Base-by-base conservation (phyloP, 2,888 invertebrate genomes). In the Sminthurinus aureus region DNA sequence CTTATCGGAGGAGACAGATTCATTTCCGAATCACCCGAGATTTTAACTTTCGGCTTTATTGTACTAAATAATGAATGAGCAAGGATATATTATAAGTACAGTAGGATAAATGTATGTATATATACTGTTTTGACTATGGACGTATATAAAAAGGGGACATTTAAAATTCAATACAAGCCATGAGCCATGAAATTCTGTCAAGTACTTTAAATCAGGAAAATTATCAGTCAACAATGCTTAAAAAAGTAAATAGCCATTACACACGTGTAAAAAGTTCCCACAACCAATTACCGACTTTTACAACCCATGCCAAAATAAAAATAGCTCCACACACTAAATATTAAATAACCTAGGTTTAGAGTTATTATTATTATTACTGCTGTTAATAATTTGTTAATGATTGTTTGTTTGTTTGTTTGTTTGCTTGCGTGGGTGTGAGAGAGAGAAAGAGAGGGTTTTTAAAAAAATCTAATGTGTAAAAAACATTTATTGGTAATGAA, bases 11-110 rank as follows among this genome's bases (percentile, higher is more conserved):
- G 83, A 22, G 83, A 75, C 22, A 83, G 67, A 74, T 38, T 83
- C 13, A 79, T 20, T 64, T 79, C 83, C 64, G 50, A 26, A 24
- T 83, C 83, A 24, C 51, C 24, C 9, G 66, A 74, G 20, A 83
- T 83, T 66, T 74, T 83, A 26, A 83, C 83, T 67, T 75, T 81
- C 38, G 84, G 81, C 74, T 82, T 78, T 71, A 82, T 22, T 9
- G 24, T 73, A 74, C 81, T 81, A 74, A 64, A 75, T 15, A 74
- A 81, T 38, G 50, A 74, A 81, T 38, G 81, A 24, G 74, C 15
- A 76, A 20, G 15, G 11, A 51, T 69, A 69, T 58, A 4, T n/a
- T 69, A 69, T 24, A 20, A 1, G 22, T 73, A 73, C 0, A 24
- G 9, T 24, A 24, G 4, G 26, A 73, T 73, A 26, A 26, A 15